These are phyloP conservation scores for Entomyzon cyanotis DNA, from an alignment of 2,113 vertebrate genomes.

Conservation along the genomic window DNA sequence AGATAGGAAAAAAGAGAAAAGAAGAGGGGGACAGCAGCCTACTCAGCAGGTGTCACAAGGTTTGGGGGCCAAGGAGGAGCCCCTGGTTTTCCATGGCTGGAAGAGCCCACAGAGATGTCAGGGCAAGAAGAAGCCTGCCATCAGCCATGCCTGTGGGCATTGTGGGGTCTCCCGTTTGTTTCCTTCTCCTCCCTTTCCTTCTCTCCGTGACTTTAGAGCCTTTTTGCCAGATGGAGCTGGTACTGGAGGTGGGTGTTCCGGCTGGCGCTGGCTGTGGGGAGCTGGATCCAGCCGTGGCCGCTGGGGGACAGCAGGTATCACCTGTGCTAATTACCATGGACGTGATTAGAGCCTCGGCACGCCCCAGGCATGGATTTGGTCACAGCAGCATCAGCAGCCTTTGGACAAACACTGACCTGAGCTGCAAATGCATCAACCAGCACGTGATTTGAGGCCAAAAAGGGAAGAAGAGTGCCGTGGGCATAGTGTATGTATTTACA, in stretches of 20 bases:
- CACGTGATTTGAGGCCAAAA: background rate
- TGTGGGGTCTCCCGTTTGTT: background rate
- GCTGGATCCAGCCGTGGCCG: accelerated
- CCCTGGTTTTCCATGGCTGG: background rate
- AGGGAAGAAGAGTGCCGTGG: background rate
- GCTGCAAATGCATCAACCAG: background rate
- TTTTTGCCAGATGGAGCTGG: background rate
- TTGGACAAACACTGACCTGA: background rate
- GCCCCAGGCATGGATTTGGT: background rate
- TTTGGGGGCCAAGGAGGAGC: background rate
- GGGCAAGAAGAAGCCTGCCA: background rate
- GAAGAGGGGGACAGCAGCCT: background rate
- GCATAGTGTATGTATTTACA: background rate
- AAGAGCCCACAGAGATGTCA: background rate
- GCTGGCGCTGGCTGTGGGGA: background rate
- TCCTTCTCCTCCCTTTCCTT: background rate
- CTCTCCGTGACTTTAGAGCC: background rate
- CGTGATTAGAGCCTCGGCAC: accelerated
- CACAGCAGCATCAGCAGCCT: background rate
- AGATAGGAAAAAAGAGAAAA: background rate
- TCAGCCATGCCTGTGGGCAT: accelerated
- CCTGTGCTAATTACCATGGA: background rate
- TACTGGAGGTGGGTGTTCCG: background rate
- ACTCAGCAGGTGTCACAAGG: background rate
- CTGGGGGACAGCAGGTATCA: background rate